Percentiles rank a stretch among this genome's conserved stretches.
phyloP scores from a whole-genome alignment of 2,113 vertebrate species.

The Psilopogon haemacephalus region DNA sequence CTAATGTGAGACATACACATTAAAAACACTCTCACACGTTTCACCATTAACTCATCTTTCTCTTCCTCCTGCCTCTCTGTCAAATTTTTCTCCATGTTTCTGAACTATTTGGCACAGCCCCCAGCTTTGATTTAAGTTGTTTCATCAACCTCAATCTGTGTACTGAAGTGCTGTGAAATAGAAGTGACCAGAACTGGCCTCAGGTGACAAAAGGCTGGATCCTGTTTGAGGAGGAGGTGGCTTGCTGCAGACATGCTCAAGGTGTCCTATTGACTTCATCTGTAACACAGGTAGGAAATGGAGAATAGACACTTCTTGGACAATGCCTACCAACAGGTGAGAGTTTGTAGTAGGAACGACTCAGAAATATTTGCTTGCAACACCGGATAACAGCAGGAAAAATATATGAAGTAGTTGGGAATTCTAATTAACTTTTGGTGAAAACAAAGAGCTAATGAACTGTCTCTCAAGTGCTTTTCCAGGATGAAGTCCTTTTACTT shows the following conservation, averaged over 20 bases:
- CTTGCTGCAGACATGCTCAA: not conserved
- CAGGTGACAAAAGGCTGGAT: not conserved
- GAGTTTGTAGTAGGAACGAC: not conserved
- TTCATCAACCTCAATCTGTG: not conserved
- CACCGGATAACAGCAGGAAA: not conserved
- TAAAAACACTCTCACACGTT: not conserved
- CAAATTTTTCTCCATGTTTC: not conserved
- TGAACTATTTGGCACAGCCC: not conserved
- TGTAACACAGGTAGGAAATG: not conserved
- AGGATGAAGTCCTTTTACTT: not conserved
- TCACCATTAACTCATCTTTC: not conserved
- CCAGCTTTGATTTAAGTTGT: not conserved
- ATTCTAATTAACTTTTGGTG: not conserved
- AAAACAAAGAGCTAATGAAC: slow-evolving; percentile 13
- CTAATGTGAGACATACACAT: not conserved
- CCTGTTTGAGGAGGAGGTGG: not conserved
- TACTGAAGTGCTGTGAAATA: not conserved
- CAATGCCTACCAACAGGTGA: not conserved
- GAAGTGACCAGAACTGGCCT: not conserved
- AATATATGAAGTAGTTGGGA: not conserved
- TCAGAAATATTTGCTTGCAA: not conserved
- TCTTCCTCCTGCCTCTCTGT: not conserved
- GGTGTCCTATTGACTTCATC: not conserved
- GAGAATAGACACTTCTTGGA: not conserved
- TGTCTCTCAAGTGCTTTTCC: not conserved